Percentiles rank a stretch among this genome's conserved stretches.
Evolutionary conservation across 2,888 invertebrate species (phyloP).

Genomic region (Drosophila borborema): DNA sequence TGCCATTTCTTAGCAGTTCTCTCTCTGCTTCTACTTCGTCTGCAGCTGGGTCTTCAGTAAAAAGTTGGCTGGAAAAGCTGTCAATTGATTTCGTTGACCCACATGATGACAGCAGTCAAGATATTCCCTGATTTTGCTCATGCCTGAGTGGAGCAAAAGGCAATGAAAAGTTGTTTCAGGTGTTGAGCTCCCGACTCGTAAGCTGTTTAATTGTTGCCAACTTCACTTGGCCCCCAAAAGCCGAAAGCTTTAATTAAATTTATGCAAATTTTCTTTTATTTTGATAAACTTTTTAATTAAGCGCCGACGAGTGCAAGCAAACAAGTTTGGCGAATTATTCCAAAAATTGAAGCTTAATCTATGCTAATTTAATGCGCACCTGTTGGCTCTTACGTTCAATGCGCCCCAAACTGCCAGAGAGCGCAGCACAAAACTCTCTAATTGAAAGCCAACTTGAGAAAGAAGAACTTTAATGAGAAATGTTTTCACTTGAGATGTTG

Average conservation of each 20-base stretch:
- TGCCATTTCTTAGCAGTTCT: slow-evolving; percentile 6
- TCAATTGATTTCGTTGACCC: slow-evolving; percentile 78
- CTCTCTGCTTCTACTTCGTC: neutral
- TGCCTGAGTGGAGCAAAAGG: neutral
- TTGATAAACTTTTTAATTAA: slow-evolving; percentile 72
- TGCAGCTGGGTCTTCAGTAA: neutral
- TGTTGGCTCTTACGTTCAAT: slow-evolving; percentile 48
- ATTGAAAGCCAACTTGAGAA: slow-evolving; percentile 47
- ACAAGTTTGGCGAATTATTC: slow-evolving; percentile 29
- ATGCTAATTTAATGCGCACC: slow-evolving; percentile 74
- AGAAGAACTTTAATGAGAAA: slow-evolving; percentile 57
- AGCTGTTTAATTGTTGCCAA: slow-evolving; percentile 38
- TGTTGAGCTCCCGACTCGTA: slow-evolving; percentile 8
- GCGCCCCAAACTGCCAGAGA: neutral
- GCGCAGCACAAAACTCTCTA: slow-evolving; percentile 20
- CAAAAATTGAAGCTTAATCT: slow-evolving; percentile 57
- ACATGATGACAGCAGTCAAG: slow-evolving; percentile 44
- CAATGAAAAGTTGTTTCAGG: neutral
- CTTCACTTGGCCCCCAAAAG: neutral
- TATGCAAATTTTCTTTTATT: slow-evolving; percentile 64
- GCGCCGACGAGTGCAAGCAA: slow-evolving; percentile 29
- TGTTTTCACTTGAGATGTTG: neutral
- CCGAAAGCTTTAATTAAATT: slow-evolving; percentile 55
- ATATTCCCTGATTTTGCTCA: neutral
- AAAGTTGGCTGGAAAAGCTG: slow-evolving; percentile 46